These are phyloP conservation scores for Colaptes auratus DNA, from an alignment of 2,113 vertebrate genomes.

Conservation along the genomic window DNA sequence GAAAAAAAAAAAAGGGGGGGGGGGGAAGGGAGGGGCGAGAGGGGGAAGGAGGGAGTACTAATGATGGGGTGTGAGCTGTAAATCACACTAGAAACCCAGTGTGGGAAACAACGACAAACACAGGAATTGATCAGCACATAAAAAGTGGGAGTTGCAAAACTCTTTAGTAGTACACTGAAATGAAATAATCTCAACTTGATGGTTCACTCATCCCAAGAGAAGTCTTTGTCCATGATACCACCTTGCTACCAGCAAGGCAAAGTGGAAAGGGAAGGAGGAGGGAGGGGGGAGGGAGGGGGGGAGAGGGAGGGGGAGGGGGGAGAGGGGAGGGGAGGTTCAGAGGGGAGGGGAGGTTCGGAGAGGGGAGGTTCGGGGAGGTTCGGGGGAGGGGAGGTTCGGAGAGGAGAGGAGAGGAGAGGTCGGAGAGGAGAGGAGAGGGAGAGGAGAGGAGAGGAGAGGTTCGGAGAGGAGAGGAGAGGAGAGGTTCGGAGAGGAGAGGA, in stretches of 20 bases:
- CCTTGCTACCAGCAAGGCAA: background rate
- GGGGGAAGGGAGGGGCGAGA: too few relatives aligned
- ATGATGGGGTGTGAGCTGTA: fast-evolving
- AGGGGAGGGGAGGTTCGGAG: too few relatives aligned
- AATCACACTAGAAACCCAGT: background rate
- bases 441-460: too few relatives aligned
- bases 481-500: too few relatives aligned
- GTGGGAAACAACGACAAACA: background rate
- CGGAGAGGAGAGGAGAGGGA: too few relatives aligned
- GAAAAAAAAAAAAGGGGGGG: background rate
- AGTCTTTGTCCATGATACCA: background rate
- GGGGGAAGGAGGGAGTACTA: too few relatives aligned
- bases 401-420: too few relatives aligned
- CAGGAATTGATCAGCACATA: background rate
- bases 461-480: too few relatives aligned
- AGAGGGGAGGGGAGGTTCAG: too few relatives aligned
- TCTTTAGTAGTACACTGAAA: background rate
- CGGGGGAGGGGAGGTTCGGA: too few relatives aligned
- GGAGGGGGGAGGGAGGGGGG: background rate
- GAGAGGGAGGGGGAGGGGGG: fast-evolving
- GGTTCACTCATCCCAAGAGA: background rate
- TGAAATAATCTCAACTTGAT: background rate
- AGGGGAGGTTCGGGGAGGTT: too few relatives aligned
- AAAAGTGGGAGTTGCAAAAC: background rate
- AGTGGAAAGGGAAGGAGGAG: background rate